Percentiles rank a stretch among this genome's conserved stretches.
These are phyloP conservation scores for Prionace glauca DNA, from an alignment of 2,797 vertebrate genomes.

Conservation along the genomic window DNA sequence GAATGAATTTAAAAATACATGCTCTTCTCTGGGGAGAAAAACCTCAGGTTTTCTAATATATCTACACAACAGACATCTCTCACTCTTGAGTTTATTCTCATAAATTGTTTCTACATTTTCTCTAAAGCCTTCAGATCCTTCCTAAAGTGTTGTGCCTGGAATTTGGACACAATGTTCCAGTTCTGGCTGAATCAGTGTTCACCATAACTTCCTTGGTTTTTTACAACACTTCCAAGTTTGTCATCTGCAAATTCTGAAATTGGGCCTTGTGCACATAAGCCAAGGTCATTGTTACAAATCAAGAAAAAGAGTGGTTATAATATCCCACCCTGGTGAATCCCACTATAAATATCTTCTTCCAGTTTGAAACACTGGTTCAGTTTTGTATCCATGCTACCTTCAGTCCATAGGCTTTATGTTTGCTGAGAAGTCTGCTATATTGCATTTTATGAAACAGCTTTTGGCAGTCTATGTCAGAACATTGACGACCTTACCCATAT, in stretches of 20 bases:
- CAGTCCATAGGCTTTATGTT: neutral
- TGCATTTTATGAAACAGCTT: neutral
- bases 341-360: neutral
- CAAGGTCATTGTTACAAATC: neutral
- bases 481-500: neutral
- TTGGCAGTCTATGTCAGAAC: neutral
- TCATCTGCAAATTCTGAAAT: neutral
- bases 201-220: too few species aligned
- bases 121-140: neutral
- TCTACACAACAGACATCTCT: neutral
- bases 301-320: neutral
- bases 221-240: neutral
- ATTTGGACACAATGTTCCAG: too few species aligned
- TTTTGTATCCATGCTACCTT: neutral
- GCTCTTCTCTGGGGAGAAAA: too few species aligned
- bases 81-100: neutral
- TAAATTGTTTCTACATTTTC: neutral
- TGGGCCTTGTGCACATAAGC: neutral
- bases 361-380: neutral
- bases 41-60: neutral
- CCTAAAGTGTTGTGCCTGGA: neutral
- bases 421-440: neutral
- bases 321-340: neutral
- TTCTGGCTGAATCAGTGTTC: too few species aligned
- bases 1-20: too few species aligned